Evolutionary conservation across 2,797 vertebrate species (phyloP).

Genomic region (Hylomyscus alleni): DNA sequence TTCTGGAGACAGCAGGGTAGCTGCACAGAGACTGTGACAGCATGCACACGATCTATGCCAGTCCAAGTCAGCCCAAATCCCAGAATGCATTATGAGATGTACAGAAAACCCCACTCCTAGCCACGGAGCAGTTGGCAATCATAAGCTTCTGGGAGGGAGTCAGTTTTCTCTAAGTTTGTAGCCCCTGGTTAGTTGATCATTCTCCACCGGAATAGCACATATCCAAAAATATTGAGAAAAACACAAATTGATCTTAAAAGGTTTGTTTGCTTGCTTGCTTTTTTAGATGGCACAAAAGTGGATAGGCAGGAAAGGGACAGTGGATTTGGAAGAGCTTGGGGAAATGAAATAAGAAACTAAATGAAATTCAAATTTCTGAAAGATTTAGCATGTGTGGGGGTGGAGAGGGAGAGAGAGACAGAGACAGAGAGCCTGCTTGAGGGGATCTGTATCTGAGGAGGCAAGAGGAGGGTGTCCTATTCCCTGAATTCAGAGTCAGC

Average conservation of each 20-base stretch:
- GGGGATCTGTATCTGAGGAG: neutral
- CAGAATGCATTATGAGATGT: neutral
- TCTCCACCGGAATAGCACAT: neutral
- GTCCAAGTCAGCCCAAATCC: neutral
- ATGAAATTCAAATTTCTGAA: neutral
- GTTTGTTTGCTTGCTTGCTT: neutral
- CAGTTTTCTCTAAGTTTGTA: neutral
- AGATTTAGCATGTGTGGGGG: neutral
- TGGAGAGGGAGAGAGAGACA: no score
- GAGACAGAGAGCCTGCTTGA: neutral
- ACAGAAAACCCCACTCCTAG: neutral
- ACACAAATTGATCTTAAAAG: neutral
- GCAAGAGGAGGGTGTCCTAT: neutral
- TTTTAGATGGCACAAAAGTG: neutral
- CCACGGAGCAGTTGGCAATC: neutral
- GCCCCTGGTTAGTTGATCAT: neutral
- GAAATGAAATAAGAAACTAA: neutral
- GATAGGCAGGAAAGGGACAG: neutral
- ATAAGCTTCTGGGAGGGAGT: neutral
- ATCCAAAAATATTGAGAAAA: neutral
- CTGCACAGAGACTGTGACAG: neutral
- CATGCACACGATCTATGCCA: neutral
- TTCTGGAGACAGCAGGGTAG: neutral
- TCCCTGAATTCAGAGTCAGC: neutral
- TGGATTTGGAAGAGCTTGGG: neutral